phyloP scores from a whole-genome alignment of 2,888 invertebrate genomes.

The Harpalus rufipes region DNA sequence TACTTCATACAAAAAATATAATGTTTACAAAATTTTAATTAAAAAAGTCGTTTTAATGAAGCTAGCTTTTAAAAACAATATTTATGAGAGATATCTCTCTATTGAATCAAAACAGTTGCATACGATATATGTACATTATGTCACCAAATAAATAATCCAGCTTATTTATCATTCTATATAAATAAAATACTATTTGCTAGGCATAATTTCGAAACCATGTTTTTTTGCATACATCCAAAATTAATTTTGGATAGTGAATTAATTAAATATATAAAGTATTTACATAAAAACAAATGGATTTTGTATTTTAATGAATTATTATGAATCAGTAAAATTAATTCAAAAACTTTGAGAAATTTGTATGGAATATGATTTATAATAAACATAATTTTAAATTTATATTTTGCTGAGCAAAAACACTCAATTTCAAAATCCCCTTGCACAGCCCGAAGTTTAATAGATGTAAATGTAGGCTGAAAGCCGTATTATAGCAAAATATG shows the following conservation, averaged over 20 bases:
- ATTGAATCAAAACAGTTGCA: not conserved
- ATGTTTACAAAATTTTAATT: not conserved
- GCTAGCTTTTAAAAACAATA: not conserved
- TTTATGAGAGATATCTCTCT: not conserved
- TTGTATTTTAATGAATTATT: slow-evolving; percentile 1
- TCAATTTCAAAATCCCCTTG: slow-evolving; percentile 5
- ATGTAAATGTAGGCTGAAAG: slow-evolving; percentile 35
- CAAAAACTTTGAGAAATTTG: slow-evolving; percentile 19
- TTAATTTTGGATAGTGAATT: not conserved
- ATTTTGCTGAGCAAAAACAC: slow-evolving; percentile 8
- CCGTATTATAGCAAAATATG: slow-evolving; percentile 23
- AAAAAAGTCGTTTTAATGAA: not conserved
- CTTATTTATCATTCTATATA: not conserved
- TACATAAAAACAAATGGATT: not conserved
- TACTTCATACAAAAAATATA: not conserved
- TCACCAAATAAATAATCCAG: not conserved
- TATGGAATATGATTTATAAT: slow-evolving; percentile 13
- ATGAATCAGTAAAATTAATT: not conserved
- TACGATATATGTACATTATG: not conserved
- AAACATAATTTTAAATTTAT: slow-evolving; percentile 15
- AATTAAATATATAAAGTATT: not conserved
- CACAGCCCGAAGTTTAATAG: slow-evolving; percentile 16
- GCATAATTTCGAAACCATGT: not conserved
- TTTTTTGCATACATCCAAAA: not conserved
- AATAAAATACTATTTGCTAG: not conserved